Evolutionary conservation across 2,888 invertebrate species (phyloP).

Genomic region (Drosophila paramelanica): DNA sequence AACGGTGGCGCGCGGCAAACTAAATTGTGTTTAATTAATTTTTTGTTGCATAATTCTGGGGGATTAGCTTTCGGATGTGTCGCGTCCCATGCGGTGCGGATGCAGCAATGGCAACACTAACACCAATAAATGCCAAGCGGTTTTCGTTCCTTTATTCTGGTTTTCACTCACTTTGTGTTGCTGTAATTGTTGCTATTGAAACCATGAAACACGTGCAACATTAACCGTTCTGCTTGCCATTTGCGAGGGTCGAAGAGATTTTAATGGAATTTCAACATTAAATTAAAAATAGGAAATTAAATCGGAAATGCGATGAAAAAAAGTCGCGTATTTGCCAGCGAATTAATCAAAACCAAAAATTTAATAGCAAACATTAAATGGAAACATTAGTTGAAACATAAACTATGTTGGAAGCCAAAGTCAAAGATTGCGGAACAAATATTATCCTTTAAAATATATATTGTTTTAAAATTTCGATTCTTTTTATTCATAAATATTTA

Average conservation of each 20-base stretch:
- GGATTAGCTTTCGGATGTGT: slow-evolving; percentile 64
- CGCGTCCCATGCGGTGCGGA: slow-evolving; percentile 35
- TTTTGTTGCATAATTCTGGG: slow-evolving; percentile 76
- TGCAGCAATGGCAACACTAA: slow-evolving; percentile 40
- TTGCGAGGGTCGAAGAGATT: slow-evolving; percentile 21
- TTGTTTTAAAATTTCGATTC: background rate
- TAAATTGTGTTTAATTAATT: slow-evolving; percentile 77
- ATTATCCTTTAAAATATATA: no score
- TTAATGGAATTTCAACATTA: background rate
- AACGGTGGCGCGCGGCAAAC: slow-evolving; percentile 59
- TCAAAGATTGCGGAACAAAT: no score
- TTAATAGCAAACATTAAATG: background rate
- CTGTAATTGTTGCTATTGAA: slow-evolving; percentile 12
- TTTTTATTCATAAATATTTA: no score
- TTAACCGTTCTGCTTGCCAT: slow-evolving; percentile 27
- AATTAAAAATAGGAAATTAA: background rate
- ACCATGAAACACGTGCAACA: slow-evolving; percentile 48
- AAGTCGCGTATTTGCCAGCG: background rate
- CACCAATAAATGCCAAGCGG: slow-evolving; percentile 58
- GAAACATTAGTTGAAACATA: no score
- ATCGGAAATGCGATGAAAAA: background rate
- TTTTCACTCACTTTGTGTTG: slow-evolving; percentile 37
- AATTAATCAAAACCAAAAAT: background rate
- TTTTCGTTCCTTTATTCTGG: slow-evolving; percentile 28
- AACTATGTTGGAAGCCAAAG: no score